Conservation (phyloP, 1,140 invertebrate genomes). For the Amyelois transitella region DNA sequence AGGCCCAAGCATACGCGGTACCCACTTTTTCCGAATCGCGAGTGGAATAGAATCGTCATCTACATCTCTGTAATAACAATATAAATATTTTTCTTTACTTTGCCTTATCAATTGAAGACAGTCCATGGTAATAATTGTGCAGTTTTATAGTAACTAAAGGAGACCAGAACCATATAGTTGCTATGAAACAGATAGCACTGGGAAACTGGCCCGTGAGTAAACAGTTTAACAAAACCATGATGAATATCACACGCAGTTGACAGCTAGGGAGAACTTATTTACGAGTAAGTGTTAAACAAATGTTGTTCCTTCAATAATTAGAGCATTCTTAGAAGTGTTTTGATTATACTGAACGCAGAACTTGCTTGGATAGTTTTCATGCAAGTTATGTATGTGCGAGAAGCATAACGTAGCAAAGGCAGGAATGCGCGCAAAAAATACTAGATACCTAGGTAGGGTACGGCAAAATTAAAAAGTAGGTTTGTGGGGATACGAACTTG, state of each 20-base stretch:
- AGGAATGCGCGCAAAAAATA: background rate
- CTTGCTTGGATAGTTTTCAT: background rate
- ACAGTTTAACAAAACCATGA: background rate
- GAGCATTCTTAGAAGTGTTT: background rate
- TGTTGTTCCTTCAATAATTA: background rate
- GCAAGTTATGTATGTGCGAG: background rate
- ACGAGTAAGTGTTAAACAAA: background rate
- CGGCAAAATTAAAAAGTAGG: background rate
- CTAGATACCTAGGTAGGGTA: too few relatives aligned
- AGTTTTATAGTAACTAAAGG: too few relatives aligned
- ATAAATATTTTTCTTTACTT: background rate
- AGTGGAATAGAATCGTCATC: constrained; percentile 59
- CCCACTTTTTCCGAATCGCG: constrained; percentile 78
- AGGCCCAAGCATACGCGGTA: constrained; percentile 86
- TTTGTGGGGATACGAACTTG: background rate
- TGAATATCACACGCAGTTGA: background rate
- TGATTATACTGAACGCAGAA: background rate
- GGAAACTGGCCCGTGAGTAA: background rate
- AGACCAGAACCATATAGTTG: too few relatives aligned
- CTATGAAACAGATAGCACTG: background rate
- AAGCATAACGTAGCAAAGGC: background rate
- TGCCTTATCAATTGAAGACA: background rate
- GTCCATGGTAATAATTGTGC: background rate
- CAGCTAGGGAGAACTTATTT: background rate
- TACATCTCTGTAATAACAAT: constrained; percentile 43